Base-by-base conservation (phyloP, 1,140 invertebrate species). In the Mercenaria mercenaria region DNA sequence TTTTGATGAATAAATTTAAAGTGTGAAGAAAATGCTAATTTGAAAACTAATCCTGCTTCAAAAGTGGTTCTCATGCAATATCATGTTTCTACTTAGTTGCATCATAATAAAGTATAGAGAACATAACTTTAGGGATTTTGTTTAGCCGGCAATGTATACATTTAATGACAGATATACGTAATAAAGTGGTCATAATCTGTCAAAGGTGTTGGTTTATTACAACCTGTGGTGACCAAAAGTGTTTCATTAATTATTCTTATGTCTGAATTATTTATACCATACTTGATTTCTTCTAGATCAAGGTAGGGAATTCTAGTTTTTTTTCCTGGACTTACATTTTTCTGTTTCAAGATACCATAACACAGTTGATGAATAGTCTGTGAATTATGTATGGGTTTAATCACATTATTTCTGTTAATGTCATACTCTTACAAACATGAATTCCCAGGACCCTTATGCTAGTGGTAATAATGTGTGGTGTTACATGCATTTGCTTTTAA, bases 121-220 rank as follows among this genome's bases (percentile, higher is more conserved):
- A 6, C 3, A n/a, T 13, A 20, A 59, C 56, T 8, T 26, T n/a
- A 10, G 6, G 18, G 18, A 20, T 59, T 20, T 59, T 59, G 26
- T 59, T 26, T 26, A n/a, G 4, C 4, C 6, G 56, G 23, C 56
- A 59, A 6, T 59, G 18, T 59, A 59, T 59, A 59, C 56, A 59
- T n/a, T 37, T 18, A 72, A 41, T 72, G 67, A 72, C 67, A 72
- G 34, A 13, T 72, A 72, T 72, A 18, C 20, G 34, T 26, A 20
- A 39, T 72, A 72, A 72, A 72, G 18, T 72, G 23, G 67, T 72
- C 67, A 39, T 72, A 39, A 72, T 72, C 34, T 32, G 23, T 72
- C 34, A 37, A 39, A 39, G 67, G 67, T 72, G 67, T 72, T 20
- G 15, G 59, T 15, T 64, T 29, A 64, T 29, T 29, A 29, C 29